Percentiles rank a stretch among this genome's conserved stretches.
Conservation (phyloP, 1,140 invertebrate genomes). For the Homarus americanus region DNA sequence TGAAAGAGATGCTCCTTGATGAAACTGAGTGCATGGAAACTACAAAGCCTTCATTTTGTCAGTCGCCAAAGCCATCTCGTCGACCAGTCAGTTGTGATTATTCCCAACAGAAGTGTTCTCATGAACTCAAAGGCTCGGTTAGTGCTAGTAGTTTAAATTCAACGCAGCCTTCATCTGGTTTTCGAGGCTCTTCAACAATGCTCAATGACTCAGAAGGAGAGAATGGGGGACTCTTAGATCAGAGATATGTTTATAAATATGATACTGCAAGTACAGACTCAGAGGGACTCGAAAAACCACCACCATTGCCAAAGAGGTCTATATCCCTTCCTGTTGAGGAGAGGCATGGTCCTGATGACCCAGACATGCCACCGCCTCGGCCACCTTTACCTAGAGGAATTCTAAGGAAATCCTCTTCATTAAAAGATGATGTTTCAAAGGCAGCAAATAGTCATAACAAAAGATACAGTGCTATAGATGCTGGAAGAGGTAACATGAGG, state of each 20-base stretch:
- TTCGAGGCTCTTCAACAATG: constrained; percentile 90
- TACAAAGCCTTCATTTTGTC: constrained; percentile 73
- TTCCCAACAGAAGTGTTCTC: constrained; percentile 77
- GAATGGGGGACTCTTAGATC: constrained; percentile 81
- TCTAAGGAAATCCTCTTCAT: constrained; percentile 79
- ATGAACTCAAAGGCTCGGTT: constrained; percentile 82
- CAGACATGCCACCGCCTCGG: constrained; percentile 82
- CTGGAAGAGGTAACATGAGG: constrained; percentile 63
- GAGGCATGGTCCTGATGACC: constrained; percentile 74
- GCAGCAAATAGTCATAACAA: constrained; percentile 79
- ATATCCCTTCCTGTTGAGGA: constrained; percentile 82
- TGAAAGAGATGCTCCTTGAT: constrained; percentile 78
- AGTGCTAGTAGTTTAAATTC: constrained; percentile 87
- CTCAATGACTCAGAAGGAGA: constrained; percentile 84
- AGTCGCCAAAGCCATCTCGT: constrained; percentile 64
- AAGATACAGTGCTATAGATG: constrained; percentile 87
- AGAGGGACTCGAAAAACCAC: constrained; percentile 76
- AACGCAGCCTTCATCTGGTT: constrained; percentile 89
- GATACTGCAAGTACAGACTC: constrained; percentile 85
- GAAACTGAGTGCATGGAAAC: constrained; percentile 76
- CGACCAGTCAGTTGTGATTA: constrained; percentile 82
- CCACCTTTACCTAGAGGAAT: constrained; percentile 86
- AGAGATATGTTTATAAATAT: constrained; percentile 89
- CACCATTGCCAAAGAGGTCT: constrained; percentile 83
- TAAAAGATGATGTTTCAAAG: constrained; percentile 77